Conservation (phyloP, 2,113 vertebrate genomes). For the Chrysemys picta region DNA sequence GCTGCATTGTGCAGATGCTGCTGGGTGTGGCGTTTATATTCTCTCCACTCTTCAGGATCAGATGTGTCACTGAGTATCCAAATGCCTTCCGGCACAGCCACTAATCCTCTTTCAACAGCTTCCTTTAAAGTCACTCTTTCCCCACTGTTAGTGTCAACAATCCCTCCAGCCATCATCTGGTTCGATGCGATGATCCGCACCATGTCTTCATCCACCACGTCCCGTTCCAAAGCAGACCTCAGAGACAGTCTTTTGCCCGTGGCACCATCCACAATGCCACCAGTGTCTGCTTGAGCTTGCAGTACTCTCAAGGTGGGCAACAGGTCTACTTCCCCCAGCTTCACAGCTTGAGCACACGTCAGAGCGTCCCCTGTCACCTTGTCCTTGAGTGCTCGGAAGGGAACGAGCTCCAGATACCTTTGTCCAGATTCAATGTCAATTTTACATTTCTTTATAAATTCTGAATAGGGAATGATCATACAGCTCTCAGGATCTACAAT, state of each 20-base stretch:
- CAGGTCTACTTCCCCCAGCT: constrained; percentile 80
- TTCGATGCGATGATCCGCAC: constrained; percentile 80
- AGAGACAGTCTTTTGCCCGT: constrained; percentile 83
- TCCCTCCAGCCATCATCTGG: constrained; percentile 84
- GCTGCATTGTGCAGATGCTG: not conserved
- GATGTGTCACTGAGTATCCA: fast-evolving
- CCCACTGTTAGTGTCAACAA: constrained; percentile 78
- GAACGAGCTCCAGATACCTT: constrained; percentile 89
- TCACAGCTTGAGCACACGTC: constrained; percentile 79
- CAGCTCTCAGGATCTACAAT: constrained; percentile 85
- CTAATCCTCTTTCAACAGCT: constrained; percentile 78
- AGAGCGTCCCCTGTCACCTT: constrained; percentile 64
- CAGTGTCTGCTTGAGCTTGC: constrained; percentile 87
- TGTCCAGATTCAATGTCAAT: constrained; percentile 91
- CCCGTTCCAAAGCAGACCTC: constrained; percentile 78
- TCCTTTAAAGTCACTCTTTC: constrained; percentile 79
- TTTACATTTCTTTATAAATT: constrained; percentile 89
- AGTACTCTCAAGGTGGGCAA: constrained; percentile 81
- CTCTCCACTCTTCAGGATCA: constrained; percentile 22
- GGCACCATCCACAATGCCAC: constrained; percentile 85
- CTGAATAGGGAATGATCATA: constrained; percentile 85
- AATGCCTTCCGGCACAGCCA: constrained; percentile 71
- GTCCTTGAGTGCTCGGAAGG: constrained; percentile 83
- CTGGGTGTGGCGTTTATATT: not conserved
- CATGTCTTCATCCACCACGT: constrained; percentile 83